Evolutionary conservation across 2,888 invertebrate genomes (phyloP).

Genomic region (Venustoraphidia nigricollis): DNA sequence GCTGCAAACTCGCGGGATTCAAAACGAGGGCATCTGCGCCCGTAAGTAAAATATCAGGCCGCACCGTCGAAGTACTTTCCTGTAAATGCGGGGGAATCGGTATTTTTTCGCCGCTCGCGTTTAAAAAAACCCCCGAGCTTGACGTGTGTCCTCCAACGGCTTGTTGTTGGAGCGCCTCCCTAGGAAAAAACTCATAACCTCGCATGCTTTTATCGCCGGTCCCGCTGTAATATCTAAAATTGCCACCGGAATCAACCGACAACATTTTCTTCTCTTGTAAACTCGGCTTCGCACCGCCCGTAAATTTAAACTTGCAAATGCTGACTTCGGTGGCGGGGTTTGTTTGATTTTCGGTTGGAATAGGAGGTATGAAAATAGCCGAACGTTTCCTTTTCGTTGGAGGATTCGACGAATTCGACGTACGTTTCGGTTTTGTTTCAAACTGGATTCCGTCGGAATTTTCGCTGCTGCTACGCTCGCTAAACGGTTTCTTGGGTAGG

Average conservation of each 20-base stretch:
- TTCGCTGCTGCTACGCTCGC: no score
- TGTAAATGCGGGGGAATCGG: conserved; percentile 18
- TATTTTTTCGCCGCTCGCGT: conserved; percentile 36
- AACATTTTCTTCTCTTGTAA: conserved; percentile 85
- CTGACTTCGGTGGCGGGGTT: conserved; percentile 74
- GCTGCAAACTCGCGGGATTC: no score
- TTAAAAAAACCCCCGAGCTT: conserved; percentile 32
- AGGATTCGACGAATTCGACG: conserved; percentile 17
- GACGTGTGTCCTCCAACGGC: conserved; percentile 31
- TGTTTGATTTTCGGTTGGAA: conserved; percentile 56
- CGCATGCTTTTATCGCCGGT: conserved; percentile 67
- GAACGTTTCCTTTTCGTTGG: conserved; percentile 62
- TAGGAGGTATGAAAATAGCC: conserved; percentile 71
- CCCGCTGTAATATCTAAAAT: conserved; percentile 67
- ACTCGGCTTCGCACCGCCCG: conserved; percentile 77
- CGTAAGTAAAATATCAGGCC: conserved; percentile 16
- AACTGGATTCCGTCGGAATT: no score
- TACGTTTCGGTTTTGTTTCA: conserved; percentile 31
- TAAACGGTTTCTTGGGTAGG: conserved; percentile 11
- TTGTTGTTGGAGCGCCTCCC: conserved; percentile 50
- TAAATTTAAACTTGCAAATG: conserved; percentile 88
- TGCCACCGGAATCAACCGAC: conserved; percentile 78
- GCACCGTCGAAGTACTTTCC: conserved; percentile 7
- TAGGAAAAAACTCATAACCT: conserved; percentile 61
- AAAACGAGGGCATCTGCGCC: neutral